Conservation (phyloP, 2,797 vertebrate genomes). For the Columba guinea region DNA sequence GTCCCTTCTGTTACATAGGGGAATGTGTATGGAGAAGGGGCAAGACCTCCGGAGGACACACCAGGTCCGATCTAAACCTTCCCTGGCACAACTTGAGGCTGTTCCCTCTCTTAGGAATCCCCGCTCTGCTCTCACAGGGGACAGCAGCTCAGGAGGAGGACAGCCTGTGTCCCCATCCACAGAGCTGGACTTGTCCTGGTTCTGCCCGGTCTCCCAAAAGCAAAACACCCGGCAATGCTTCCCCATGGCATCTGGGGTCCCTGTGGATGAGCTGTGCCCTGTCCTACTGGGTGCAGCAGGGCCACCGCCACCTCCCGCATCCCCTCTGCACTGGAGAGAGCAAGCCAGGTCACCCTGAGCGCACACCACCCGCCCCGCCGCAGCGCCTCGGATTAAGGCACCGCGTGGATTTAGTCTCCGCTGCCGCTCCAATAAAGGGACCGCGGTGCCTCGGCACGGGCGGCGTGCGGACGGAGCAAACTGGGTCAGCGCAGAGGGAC, state of each 20-base stretch:
- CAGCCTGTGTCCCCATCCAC: accelerated
- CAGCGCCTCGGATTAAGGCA: conserved; percentile 64
- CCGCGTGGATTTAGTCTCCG: conserved; percentile 40
- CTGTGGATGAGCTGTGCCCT: accelerated
- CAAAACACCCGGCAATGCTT: neutral
- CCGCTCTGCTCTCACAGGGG: neutral
- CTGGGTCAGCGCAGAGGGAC: conserved; percentile 48
- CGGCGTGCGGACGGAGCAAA: conserved; percentile 13
- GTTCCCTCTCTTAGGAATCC: neutral
- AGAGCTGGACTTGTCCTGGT: neutral
- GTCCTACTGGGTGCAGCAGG: neutral
- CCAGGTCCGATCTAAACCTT: neutral
- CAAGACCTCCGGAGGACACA: neutral
- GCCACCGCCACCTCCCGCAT: accelerated
- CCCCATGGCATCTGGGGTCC: neutral
- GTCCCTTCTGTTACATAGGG: accelerated
- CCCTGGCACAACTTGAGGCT: too few relatives aligned
- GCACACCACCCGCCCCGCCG: neutral
- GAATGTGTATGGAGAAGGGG: neutral
- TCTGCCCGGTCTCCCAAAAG: neutral
- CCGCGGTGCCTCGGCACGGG: neutral
- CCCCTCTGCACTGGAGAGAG: neutral
- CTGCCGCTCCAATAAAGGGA: conserved; percentile 17
- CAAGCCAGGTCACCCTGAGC: conserved; percentile 55
- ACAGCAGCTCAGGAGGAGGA: neutral